phyloP scores from a whole-genome alignment of 2,888 invertebrate genomes.

The Cataglyphis cursor region DNA sequence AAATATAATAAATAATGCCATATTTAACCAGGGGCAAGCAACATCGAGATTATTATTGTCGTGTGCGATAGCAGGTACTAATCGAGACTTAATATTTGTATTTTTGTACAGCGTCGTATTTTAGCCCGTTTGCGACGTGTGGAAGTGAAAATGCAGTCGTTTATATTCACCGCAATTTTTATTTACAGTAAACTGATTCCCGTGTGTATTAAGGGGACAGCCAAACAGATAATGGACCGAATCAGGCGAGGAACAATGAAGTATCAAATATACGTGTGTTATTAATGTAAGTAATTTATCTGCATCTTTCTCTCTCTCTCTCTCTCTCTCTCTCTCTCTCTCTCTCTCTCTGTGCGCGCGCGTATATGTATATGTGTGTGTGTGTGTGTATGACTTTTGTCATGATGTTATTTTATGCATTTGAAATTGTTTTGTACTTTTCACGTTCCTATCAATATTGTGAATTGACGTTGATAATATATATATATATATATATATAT shows the following conservation, averaged over 20 bases:
- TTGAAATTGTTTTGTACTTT: neutral
- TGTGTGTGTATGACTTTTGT: neutral
- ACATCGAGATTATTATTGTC: neutral
- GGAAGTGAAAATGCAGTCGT: too few species aligned
- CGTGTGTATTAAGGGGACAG: neutral
- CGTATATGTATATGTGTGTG: too few species aligned
- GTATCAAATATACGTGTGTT: neutral
- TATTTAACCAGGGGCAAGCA: neutral
- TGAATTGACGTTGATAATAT: neutral
- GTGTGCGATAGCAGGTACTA: neutral
- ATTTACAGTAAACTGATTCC: neutral
- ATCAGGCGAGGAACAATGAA: neutral
- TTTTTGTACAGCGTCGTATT: neutral
- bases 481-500: neutral
- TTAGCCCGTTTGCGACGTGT: neutral
- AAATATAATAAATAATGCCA: neutral
- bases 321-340: too few species aligned
- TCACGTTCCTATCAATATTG: neutral
- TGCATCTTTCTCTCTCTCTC: neutral
- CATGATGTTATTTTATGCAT: neutral
- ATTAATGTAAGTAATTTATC: slow-evolving; percentile 21
- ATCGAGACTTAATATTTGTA: neutral
- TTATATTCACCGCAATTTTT: too few species aligned
- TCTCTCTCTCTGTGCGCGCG: too few species aligned
- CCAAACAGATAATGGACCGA: neutral